Evolutionary conservation across 2,888 invertebrate genomes (phyloP).

Genomic region (Clanis bilineata): DNA sequence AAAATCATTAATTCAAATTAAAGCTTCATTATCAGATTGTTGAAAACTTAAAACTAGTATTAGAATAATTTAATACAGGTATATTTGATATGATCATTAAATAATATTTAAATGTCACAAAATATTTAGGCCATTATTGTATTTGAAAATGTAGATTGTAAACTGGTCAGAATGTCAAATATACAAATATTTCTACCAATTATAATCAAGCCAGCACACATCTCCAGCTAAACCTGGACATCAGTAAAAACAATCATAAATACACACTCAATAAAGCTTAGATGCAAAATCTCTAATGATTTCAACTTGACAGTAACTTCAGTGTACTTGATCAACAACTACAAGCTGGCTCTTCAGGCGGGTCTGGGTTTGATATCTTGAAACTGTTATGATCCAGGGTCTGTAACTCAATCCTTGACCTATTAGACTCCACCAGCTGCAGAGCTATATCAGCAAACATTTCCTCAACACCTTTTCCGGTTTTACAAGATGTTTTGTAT

Average conservation of each 20-base stretch:
- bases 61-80: conserved; percentile 1
- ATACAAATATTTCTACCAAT: not conserved
- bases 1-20: conserved; percentile 19
- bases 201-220: not conserved
- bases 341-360: conserved; percentile 76
- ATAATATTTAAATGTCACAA: conserved; percentile 5
- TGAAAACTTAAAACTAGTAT: conserved; percentile 15
- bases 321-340: conserved; percentile 53
- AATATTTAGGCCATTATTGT: not conserved
- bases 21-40: conserved; percentile 20
- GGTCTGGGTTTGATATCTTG: conserved; percentile 86
- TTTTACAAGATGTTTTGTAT: conserved; percentile 95
- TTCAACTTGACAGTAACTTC: not conserved
- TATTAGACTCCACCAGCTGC: conserved; percentile 89
- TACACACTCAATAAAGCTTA: not conserved
- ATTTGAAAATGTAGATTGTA: not conserved
- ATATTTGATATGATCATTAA: conserved; percentile 5
- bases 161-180: not conserved
- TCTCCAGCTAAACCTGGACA: not conserved
- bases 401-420: conserved; percentile 91
- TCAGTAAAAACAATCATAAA: not conserved
- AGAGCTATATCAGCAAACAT: conserved; percentile 95
- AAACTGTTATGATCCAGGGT: conserved; percentile 90
- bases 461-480: conserved; percentile 92
- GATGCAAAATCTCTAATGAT: not conserved